Evolutionary conservation across 1,140 invertebrate genomes (phyloP).

Genomic region (Schlechtendalia chinensis): DNA sequence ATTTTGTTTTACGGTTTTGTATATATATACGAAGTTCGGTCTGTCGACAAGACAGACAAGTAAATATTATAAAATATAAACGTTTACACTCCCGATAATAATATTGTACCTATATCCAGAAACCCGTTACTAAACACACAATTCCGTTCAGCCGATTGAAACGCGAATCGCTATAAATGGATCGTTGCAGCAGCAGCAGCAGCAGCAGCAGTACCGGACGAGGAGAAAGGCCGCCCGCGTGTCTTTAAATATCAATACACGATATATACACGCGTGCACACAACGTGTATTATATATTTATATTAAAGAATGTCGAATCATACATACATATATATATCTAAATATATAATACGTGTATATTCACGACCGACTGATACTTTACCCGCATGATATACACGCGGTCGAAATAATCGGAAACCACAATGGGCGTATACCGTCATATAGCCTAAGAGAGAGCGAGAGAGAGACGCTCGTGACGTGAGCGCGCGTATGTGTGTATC

Average conservation of each 20-base stretch:
- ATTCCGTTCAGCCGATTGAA: not conserved
- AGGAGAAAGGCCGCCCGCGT: conserved; percentile 9
- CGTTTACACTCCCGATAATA: not conserved
- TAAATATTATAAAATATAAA: too few relatives aligned
- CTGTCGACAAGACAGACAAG: too few relatives aligned
- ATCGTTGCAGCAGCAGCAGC: not conserved
- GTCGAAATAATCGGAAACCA: conserved; percentile 5
- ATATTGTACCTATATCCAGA: not conserved
- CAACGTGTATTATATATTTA: not conserved
- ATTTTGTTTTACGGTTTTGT: too few relatives aligned
- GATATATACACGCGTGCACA: not conserved
- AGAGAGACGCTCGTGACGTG: not conserved
- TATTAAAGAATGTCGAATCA: conserved; percentile 4
- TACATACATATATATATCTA: not conserved
- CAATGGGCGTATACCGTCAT: not conserved
- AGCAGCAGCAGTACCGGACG: too few relatives aligned
- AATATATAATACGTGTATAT: not conserved
- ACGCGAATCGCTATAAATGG: not conserved
- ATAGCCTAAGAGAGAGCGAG: too few relatives aligned
- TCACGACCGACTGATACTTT: too few relatives aligned
- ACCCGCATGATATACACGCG: too few relatives aligned
- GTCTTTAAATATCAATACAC: not conserved
- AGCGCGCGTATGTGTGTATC: not conserved
- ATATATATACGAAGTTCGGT: too few relatives aligned
- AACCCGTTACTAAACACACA: too few relatives aligned